phyloP scores from a whole-genome alignment of 2,888 invertebrate genomes.

The Acrobasis suavella region DNA sequence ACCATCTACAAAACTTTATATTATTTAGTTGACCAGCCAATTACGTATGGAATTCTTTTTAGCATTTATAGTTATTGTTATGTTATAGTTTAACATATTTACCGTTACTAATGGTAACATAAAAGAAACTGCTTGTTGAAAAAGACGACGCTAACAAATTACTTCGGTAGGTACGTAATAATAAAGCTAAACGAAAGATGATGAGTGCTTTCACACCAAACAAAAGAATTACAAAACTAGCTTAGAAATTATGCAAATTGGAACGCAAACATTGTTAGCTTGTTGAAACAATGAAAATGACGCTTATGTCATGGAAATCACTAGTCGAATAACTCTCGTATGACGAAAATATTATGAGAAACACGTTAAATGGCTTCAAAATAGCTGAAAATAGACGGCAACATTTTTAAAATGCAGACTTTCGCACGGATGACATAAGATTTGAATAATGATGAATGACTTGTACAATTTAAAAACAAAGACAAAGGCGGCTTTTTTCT shows the following conservation, averaged over 20 bases:
- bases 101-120: neutral
- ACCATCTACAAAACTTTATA: too few species aligned
- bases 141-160: neutral
- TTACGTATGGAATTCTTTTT: too few species aligned
- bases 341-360: conserved; percentile 11
- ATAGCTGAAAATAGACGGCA: neutral
- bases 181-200: conserved; percentile 11
- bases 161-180: conserved; percentile 6
- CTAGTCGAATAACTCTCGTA: neutral
- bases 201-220: conserved; percentile 7
- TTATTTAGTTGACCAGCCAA: too few species aligned
- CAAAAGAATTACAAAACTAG: conserved; percentile 18
- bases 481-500: conserved; percentile 10
- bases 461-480: conserved; percentile 8
- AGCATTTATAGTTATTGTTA: too few species aligned
- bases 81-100: neutral
- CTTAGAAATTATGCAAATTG: conserved; percentile 14
- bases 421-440: conserved; percentile 10
- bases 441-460: conserved; percentile 4
- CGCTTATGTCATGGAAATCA: conserved; percentile 10
- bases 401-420: conserved; percentile 4
- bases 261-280: conserved; percentile 8
- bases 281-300: neutral
- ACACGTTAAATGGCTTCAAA: neutral
- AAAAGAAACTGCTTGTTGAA: neutral